phyloP scores from a whole-genome alignment of 1,140 invertebrate species.

The Mactra quadrangularis region DNA sequence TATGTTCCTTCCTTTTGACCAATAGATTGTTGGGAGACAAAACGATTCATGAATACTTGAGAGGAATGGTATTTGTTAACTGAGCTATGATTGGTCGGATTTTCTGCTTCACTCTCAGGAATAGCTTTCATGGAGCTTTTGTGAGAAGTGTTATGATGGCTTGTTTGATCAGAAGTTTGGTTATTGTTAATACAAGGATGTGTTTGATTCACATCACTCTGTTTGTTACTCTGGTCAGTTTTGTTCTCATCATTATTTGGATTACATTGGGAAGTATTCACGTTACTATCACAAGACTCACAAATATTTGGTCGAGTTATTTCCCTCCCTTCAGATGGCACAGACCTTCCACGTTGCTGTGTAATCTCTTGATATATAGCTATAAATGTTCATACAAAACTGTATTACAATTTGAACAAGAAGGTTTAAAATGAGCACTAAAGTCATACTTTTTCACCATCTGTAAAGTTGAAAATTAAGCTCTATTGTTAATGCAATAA shows the following conservation, averaged over 20 bases:
- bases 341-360: not conserved
- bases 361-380: constrained; percentile 46
- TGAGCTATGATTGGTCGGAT: not conserved
- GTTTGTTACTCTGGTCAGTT: too few species aligned
- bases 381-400: constrained; percentile 25
- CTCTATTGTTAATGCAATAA: too few species aligned
- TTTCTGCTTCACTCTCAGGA: not conserved
- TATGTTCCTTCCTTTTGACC: constrained; percentile 3
- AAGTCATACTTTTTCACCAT: too few species aligned
- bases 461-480: too few species aligned
- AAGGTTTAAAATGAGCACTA: too few species aligned
- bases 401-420: too few species aligned
- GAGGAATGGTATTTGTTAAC: constrained; percentile 6
- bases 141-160: not conserved
- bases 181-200: not conserved
- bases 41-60: constrained; percentile 50
- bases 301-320: not conserved
- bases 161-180: constrained; percentile 10
- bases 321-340: not conserved
- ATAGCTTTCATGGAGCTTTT: not conserved
- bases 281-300: constrained; percentile 36
- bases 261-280: too few species aligned
- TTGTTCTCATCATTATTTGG: too few species aligned
- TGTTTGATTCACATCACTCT: too few species aligned
- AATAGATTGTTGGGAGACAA: constrained; percentile 10